Conservation (phyloP, 1,140 invertebrate species). For the Rhopalosiphum padi region DNA sequence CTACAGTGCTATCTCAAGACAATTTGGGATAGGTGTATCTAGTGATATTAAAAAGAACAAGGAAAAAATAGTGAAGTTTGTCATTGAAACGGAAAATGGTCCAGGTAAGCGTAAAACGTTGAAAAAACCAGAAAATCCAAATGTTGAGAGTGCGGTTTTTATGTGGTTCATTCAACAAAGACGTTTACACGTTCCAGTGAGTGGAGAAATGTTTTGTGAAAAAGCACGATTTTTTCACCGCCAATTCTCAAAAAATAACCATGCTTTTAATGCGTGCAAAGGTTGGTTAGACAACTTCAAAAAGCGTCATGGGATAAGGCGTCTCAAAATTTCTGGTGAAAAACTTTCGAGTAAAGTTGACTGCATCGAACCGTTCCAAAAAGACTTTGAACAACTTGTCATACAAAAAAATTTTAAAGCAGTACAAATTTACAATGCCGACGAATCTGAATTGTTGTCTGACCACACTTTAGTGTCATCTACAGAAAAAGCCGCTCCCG, state of each 20-base stretch:
- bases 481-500: slow-evolving; percentile 46
- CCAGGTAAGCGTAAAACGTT: slow-evolving; percentile 1
- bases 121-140: not conserved
- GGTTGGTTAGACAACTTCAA: slow-evolving; percentile 37
- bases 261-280: slow-evolving; percentile 38
- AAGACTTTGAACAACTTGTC: slow-evolving; percentile 18
- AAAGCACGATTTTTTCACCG: slow-evolving; percentile 16
- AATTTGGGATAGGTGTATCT: slow-evolving; percentile 21
- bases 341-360: slow-evolving; percentile 3
- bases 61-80: slow-evolving; percentile 9
- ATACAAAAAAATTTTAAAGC: slow-evolving; percentile 40
- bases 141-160: not conserved
- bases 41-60: slow-evolving; percentile 42
- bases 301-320: slow-evolving; percentile 8
- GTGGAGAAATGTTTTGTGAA: slow-evolving; percentile 25
- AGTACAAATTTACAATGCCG: slow-evolving; percentile 64
- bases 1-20: not conserved
- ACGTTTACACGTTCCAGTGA: slow-evolving; percentile 35
- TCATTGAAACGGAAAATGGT: not conserved
- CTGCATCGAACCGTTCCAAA: slow-evolving; percentile 3
- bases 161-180: slow-evolving; percentile 36
- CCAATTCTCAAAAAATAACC: slow-evolving; percentile 22
- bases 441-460: slow-evolving; percentile 64
- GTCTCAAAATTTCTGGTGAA: not conserved
- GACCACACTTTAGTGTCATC: slow-evolving; percentile 61